Percentiles rank a stretch among this genome's conserved stretches.
Evolutionary conservation across 2,113 vertebrate species (phyloP).

Genomic region (Pycnonotus jocosus): DNA sequence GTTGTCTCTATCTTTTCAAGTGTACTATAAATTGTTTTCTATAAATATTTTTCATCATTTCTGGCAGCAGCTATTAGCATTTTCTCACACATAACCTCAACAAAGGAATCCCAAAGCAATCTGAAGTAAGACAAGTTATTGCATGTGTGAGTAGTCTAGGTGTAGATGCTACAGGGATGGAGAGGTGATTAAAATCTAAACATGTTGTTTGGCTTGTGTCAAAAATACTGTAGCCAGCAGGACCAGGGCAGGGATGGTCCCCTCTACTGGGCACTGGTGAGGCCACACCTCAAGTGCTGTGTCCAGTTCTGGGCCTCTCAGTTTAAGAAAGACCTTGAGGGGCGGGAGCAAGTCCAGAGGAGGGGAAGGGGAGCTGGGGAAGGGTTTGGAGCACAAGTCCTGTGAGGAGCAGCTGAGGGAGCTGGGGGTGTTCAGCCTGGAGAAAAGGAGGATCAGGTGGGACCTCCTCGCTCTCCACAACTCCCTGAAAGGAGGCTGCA

Average conservation of each 20-base stretch:
- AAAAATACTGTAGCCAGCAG: not conserved
- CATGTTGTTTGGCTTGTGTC: not conserved
- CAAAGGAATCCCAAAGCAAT: not conserved
- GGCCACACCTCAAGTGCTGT: not conserved
- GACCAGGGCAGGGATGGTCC: not conserved
- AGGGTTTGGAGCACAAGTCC: not conserved
- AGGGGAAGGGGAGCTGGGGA: rapidly evolving
- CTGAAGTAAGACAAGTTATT: not conserved
- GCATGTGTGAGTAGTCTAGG: not conserved
- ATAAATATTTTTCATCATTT: not conserved
- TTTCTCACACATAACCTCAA: not conserved
- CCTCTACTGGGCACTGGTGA: not conserved
- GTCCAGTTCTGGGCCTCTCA: not conserved
- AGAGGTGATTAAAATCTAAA: not conserved
- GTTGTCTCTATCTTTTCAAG: not conserved
- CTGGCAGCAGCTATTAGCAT: not conserved
- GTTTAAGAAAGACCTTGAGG: not conserved
- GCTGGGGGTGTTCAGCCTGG: rapidly evolving
- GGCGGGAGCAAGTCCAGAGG: not conserved
- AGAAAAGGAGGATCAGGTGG: not conserved
- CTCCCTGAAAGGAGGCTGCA: rapidly evolving
- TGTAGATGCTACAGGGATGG: not conserved
- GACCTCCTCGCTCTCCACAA: rapidly evolving
- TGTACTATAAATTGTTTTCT: not conserved
- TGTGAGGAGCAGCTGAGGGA: not conserved